Conservation (phyloP, 2,113 vertebrate genomes). For the Pseudonaja textilis region DNA sequence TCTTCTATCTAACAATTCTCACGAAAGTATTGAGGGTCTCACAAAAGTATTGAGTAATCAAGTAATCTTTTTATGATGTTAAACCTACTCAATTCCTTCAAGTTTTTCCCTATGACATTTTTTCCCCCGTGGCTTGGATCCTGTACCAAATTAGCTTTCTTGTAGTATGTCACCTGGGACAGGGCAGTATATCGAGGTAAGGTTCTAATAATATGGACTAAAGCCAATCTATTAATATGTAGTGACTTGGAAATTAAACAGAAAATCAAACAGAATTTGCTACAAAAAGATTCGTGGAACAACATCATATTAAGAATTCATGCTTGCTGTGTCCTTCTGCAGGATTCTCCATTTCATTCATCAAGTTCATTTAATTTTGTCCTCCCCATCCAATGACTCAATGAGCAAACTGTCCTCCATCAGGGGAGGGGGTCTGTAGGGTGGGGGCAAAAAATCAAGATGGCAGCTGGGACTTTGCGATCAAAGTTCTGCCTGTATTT, state of each 20-base stretch:
- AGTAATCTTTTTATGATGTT: background rate
- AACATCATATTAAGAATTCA: too few species aligned
- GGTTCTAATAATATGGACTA: background rate
- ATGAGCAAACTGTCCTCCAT: too few species aligned
- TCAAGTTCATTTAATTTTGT: too few species aligned
- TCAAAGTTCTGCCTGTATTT: background rate
- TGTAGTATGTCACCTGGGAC: background rate
- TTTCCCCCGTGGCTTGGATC: background rate
- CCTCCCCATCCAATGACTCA: too few species aligned
- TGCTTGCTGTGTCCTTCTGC: too few species aligned
- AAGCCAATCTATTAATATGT: background rate
- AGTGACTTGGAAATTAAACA: too few species aligned
- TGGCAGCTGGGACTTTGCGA: background rate
- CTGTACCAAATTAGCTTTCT: background rate
- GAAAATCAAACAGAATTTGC: too few species aligned
- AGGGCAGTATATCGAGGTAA: background rate
- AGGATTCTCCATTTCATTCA: too few species aligned
- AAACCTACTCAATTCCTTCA: background rate
- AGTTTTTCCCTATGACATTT: background rate
- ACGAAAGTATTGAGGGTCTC: background rate
- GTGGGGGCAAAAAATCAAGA: background rate
- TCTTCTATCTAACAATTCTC: background rate
- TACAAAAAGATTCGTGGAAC: too few species aligned
- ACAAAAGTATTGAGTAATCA: background rate
- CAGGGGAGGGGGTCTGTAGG: background rate